Evolutionary conservation across 2,113 vertebrate species (phyloP), one percentile per base, ranked within the genome.

Genomic region (Donacobius atricapilla): DNA sequence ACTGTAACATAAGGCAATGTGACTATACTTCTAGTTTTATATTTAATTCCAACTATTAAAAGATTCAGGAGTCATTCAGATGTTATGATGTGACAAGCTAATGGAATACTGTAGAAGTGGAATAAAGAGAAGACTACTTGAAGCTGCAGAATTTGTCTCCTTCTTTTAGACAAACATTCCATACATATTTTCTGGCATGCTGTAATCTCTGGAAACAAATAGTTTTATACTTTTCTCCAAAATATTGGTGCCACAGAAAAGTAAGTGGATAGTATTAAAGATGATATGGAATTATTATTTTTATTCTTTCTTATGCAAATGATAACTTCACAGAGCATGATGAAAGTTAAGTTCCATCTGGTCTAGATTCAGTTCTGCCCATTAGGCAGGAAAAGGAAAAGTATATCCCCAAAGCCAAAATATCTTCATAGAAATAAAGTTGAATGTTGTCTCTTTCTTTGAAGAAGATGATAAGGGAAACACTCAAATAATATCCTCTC

Each of bases 231-330:
- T 48, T 68, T 63, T 48, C 24, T 39, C 31, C 21, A 72, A 63
- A 85, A 56, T 50, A 37, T 19, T 13, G 53, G 3, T 81, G 25
- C 6, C 33, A 50, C 15, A 66, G 17, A 71, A 93, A 84, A 87
- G 22, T 54, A 35, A 35, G 4, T 4, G 2, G 72, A 72, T 44
- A 44, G 14, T 39, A 31, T 44, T n/a, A 68, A 63, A 30, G 16
- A 45, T 35, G 1, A 44, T 48, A 35, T 33, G 4, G 28, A 78
- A 72, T 68, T 53, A 57, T 42, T 83, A 31, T 56, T 83, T 79
- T 90, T 50, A 22, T 53, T 78, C 40, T 72, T 87, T 81, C 31
- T 86, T 39, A 79, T 70, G 70, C 19, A 89, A 93, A 83, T 54
- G 1, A 24, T 30, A 69, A 35, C 12, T 71, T 79, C 42, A 66